Conservation (phyloP, 2,888 invertebrate genomes). For the Nymphalis urticae region DNA sequence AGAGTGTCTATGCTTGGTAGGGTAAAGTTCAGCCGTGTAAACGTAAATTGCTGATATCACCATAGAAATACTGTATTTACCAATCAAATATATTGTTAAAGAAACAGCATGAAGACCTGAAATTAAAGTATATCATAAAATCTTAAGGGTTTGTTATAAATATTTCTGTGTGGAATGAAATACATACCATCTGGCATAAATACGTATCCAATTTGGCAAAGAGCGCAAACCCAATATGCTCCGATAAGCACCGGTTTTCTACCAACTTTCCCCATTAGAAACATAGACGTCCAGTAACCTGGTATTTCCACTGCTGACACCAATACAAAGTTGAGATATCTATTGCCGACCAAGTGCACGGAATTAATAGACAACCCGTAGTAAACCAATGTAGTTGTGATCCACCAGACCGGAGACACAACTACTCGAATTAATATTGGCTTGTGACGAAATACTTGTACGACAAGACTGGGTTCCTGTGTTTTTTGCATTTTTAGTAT, state of each 20-base stretch:
- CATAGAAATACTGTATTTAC: slow-evolving; percentile 81
- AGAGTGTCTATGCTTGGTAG: slow-evolving; percentile 82
- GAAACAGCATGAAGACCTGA: slow-evolving; percentile 7
- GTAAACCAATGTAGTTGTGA: slow-evolving; percentile 86
- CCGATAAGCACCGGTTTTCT: slow-evolving; percentile 60
- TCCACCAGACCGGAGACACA: slow-evolving; percentile 85
- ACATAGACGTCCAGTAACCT: slow-evolving; percentile 81
- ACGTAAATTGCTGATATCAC: slow-evolving; percentile 81
- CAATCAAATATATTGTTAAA: slow-evolving; percentile 63
- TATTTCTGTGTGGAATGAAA: not conserved
- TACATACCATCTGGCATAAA: slow-evolving; percentile 34
- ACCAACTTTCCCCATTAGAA: slow-evolving; percentile 72
- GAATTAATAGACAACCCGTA: slow-evolving; percentile 87
- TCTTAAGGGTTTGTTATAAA: not conserved
- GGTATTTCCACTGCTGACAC: slow-evolving; percentile 84
- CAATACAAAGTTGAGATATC: slow-evolving; percentile 84
- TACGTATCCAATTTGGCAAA: slow-evolving; percentile 41
- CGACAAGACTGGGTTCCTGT: slow-evolving; percentile 59
- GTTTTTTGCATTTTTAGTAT: slow-evolving; percentile 41
- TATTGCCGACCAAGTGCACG: slow-evolving; percentile 84
- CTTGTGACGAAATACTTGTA: slow-evolving; percentile 56
- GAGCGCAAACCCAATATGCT: slow-evolving; percentile 41
- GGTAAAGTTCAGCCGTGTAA: slow-evolving; percentile 84
- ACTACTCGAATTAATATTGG: slow-evolving; percentile 31
- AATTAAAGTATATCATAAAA: not conserved